Evolutionary conservation across 2,888 invertebrate species (phyloP), one percentile per base, ranked within the genome.

Genomic region (Sarcophaga variegata): DNA sequence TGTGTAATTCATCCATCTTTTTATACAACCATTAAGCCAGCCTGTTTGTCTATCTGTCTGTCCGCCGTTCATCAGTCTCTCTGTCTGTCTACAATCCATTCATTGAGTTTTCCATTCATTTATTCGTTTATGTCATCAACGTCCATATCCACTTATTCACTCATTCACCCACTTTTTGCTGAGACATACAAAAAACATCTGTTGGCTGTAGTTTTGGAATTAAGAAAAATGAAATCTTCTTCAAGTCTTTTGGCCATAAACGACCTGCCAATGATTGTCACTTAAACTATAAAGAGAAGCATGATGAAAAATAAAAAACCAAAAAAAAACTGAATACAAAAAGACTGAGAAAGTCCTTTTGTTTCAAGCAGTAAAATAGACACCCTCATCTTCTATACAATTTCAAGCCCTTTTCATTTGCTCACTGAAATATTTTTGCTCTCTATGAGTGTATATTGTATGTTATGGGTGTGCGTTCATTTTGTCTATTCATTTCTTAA

Each of bases 181-280:
- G 64, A 74, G 17, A 54, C 60, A 63, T 25, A 75, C 67, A 62
- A 67, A 81, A 54, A 75, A 54, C 62, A 82, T 79, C 64, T 79
- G 62, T 47, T 49, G 25, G 64, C 71, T 63, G 79, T 72, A 74
- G 47, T 66, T 67, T 77, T 69, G 60, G 62, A 71, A 64, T 70
- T 81, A 78, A 59, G 72, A 25, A 78, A 86, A 79, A 72, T 66
- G 60, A 78, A 78, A 69, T 69, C 67, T 74, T 49, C 37, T 72
- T 14, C 49, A 49, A 78, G 27, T 75, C 74, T 54, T 71, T 86
- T 76, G 12, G 47, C 75, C 84, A 84, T 84, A 69, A 84, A 87
- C 84, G 87, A 87, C 87, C 84, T 87, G 87, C 81, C 87, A 84
- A 84, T 87, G 84, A 84, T 76, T 84, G 81, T 84, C 87, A 87